These are phyloP conservation scores for Cricetomys ansorgei DNA, from an alignment of 2,113 vertebrate species.

Conservation along the genomic window DNA sequence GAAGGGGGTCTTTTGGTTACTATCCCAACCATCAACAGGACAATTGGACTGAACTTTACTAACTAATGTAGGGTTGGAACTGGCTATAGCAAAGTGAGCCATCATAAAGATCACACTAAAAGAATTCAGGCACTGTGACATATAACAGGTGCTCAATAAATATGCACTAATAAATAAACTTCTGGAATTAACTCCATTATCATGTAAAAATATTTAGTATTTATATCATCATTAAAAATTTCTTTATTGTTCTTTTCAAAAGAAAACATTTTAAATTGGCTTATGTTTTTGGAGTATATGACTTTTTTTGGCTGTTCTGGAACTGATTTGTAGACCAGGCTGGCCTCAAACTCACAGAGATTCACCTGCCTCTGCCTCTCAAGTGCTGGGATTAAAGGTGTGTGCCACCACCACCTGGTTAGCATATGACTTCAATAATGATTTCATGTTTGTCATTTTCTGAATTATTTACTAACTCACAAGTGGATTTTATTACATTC, in stretches of 20 bases:
- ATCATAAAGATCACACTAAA: neutral
- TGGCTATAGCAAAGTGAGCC: neutral
- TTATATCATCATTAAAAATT: constrained; percentile 23
- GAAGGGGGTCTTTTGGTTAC: neutral
- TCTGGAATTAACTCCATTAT: neutral
- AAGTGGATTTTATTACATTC: constrained; percentile 10
- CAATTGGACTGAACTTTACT: neutral
- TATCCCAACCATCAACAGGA: neutral
- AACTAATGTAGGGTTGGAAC: neutral
- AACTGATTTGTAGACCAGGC: too few relatives aligned
- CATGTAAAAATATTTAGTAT: neutral
- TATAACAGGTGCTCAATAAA: neutral
- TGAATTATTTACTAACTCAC: constrained; percentile 37
- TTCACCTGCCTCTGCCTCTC: too few relatives aligned
- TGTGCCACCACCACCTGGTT: too few relatives aligned
- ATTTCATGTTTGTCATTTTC: neutral
- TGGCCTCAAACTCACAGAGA: too few relatives aligned
- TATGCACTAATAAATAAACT: neutral
- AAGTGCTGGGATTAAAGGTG: too few relatives aligned
- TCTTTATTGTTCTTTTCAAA: constrained; percentile 43
- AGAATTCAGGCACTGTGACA: neutral
- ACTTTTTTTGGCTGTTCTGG: too few relatives aligned
- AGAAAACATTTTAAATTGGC: constrained; percentile 8
- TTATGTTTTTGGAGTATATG: neutral
- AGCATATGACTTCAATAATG: neutral